Base-by-base conservation (phyloP, 2,888 invertebrate species). In the Heliconius cydno region DNA sequence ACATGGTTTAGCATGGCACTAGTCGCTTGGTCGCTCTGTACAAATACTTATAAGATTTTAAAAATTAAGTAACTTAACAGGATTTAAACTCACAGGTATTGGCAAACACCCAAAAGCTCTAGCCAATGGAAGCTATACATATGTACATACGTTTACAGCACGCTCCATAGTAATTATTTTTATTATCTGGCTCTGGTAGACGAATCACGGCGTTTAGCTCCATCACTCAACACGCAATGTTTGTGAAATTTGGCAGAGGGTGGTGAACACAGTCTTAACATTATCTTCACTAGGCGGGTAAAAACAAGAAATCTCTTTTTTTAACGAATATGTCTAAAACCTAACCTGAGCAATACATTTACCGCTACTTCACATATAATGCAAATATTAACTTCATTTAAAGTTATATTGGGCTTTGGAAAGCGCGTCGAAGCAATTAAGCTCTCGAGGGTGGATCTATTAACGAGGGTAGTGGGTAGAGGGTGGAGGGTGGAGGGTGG, bases 381-480 rank as follows among this genome's bases (percentile, higher is more conserved):
- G 9, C 60, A 73, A n/a, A 73, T 34, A 73, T 73, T 60, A 73
- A 73, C 60, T 34, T 73, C 73, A 66, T 66, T 63, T 75, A 25
- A 75, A 75, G 75, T 46, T 46, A 66, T 65, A 75, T 46, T 65
- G 52, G 60, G 70, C 77, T 70, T 70, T 70, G 22, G 22, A 73
- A 57, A 78, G 73, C 74, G 78, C 78, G 68, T 34, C 60, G 74
- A 68, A 74, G 57, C 78, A 72, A 73, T 71, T 77, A 77, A 52
- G 52, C 57, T 66, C 52, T 52, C 57, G 15, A 66, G 72, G 73
- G 73, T 52, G 74, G 65, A 63, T 65, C 78, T 74, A 78, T 78
- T 78, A 78, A 70, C 46, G 46, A 34, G 66, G 66, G 67, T 22
- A 28, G 75, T 12, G 60, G 73, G 46, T 52, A 6, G 15, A 4